Conservation (phyloP, 2,888 invertebrate genomes). For the Blastobasis lacticolella region DNA sequence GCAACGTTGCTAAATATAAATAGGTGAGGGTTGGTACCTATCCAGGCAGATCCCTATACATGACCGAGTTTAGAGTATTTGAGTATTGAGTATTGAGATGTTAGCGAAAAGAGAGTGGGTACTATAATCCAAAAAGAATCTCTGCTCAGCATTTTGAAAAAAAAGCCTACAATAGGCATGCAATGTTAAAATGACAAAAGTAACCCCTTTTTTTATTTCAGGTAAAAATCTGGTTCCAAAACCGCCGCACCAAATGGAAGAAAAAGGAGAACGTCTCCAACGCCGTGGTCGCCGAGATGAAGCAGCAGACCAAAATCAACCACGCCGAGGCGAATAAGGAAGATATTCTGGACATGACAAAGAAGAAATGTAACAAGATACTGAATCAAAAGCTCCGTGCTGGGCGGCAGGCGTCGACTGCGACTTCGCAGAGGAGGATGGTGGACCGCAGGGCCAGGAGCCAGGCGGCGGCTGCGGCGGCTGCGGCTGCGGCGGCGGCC, state of each 20-base stretch:
- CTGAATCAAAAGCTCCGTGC: constrained; percentile 54
- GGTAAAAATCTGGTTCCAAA: constrained; percentile 95
- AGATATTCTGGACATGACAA: constrained; percentile 60
- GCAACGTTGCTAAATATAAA: no score
- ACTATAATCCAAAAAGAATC: no score
- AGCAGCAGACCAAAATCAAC: constrained; percentile 67
- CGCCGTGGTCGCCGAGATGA: constrained; percentile 90
- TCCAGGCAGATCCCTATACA: no score
- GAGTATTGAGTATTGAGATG: no score
- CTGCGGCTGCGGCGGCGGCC: constrained; percentile 53
- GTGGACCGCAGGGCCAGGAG: constrained; percentile 36
- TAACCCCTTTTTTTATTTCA: constrained; percentile 54
- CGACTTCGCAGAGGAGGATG: constrained; percentile 24
- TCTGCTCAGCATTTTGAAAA: no score
- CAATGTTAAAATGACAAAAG: neutral
- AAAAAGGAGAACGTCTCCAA: constrained; percentile 94
- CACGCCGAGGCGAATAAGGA: constrained; percentile 41
- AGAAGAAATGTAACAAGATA: constrained; percentile 55
- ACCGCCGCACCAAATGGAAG: constrained; percentile 83
- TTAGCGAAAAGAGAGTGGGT: no score
- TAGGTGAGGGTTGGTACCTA: no score
- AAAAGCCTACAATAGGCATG: no score
- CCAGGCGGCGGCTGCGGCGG: constrained; percentile 53
- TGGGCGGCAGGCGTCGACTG: constrained; percentile 29
- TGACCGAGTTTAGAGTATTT: no score